These are phyloP conservation scores for Idaea dimidiata DNA, from an alignment of 2,888 invertebrate species.

Conservation along the genomic window DNA sequence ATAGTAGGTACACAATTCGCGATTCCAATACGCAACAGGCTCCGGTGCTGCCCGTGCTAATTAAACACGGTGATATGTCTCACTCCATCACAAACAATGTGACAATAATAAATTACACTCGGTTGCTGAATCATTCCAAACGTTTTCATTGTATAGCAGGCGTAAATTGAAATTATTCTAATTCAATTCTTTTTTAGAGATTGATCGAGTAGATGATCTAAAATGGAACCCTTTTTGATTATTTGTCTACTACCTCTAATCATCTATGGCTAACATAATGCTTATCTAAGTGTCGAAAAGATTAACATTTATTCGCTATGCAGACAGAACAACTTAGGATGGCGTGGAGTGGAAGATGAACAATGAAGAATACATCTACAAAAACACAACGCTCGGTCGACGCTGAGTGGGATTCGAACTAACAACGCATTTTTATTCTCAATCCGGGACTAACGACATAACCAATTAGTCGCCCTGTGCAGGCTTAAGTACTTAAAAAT, in stretches of 20 bases:
- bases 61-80: conserved; percentile 30
- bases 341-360: no score
- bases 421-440: no score
- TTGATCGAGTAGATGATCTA: neutral
- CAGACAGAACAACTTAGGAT: no score
- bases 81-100: conserved; percentile 19
- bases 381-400: no score
- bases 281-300: no score
- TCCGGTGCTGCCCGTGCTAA: conserved; percentile 22
- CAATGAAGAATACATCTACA: no score
- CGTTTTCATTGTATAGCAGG: neutral
- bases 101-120: conserved; percentile 6
- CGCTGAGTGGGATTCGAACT: no score
- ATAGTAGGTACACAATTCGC: conserved; percentile 29
- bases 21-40: conserved; percentile 16
- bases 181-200: neutral
- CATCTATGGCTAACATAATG: no score
- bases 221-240: neutral
- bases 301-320: no score
- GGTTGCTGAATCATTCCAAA: neutral
- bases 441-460: no score
- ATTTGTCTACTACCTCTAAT: neutral
- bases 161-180: neutral
- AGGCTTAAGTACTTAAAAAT: no score
- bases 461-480: no score